phyloP scores from a whole-genome alignment of 2,888 invertebrate species.

The Oscheius sp. region DNA sequence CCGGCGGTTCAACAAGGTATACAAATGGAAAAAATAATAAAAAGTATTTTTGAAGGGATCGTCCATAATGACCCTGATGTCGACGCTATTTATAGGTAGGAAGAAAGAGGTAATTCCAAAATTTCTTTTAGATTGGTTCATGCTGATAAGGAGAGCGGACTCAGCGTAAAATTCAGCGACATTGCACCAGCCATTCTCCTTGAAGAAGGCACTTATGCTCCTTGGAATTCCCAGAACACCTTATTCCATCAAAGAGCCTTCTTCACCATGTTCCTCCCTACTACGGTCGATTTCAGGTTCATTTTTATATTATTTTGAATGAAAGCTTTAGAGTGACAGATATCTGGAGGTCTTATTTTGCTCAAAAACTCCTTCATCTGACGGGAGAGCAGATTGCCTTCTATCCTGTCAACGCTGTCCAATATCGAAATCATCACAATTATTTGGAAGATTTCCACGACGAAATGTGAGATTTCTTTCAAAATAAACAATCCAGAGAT shows the following conservation, averaged over 20 bases:
- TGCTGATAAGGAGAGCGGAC: not conserved
- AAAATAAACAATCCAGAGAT: not conserved
- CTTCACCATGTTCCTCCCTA: conserved; percentile 50
- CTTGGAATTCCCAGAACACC: conserved; percentile 57
- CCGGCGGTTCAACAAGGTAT: conserved; percentile 52
- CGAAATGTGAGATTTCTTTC: conserved; percentile 24
- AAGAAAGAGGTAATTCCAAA: not conserved
- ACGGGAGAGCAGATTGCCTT: conserved; percentile 46
- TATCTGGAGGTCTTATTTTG: conserved; percentile 52
- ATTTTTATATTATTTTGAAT: not conserved
- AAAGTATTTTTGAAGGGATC: conserved; percentile 27
- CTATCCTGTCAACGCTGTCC: conserved; percentile 48
- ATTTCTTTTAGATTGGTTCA: conserved; percentile 13
- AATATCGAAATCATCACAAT: conserved; percentile 46
- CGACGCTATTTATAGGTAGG: conserved; percentile 43
- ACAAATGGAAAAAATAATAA: too few relatives aligned
- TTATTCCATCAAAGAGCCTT: conserved; percentile 50
- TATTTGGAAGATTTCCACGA: conserved; percentile 49
- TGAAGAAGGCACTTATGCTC: conserved; percentile 38
- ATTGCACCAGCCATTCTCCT: conserved; percentile 13
- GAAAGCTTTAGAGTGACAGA: conserved; percentile 40
- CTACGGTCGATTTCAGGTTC: conserved; percentile 45
- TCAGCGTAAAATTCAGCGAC: conserved; percentile 7
- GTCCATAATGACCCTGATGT: conserved; percentile 52
- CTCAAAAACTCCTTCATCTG: conserved; percentile 46